These are phyloP conservation scores for Argyra leucocephala DNA, from an alignment of 2,888 invertebrate species.

Conservation along the genomic window DNA sequence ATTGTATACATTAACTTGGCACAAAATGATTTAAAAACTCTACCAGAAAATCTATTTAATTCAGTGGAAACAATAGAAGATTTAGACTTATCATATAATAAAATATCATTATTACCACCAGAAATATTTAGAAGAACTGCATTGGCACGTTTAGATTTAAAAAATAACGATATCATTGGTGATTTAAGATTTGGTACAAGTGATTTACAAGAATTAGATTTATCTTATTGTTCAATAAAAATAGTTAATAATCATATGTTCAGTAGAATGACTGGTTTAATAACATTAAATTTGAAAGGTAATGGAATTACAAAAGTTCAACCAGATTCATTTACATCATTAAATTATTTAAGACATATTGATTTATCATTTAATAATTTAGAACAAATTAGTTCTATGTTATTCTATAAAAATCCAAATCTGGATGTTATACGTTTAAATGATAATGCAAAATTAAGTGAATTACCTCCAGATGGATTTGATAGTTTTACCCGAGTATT, in stretches of 20 bases:
- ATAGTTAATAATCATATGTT: conserved; percentile 58
- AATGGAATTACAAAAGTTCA: conserved; percentile 61
- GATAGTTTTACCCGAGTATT: conserved; percentile 51
- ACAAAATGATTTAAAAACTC: conserved; percentile 54
- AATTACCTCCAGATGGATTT: conserved; percentile 59
- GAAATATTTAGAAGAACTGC: conserved; percentile 59
- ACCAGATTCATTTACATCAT: conserved; percentile 56
- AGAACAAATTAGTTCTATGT: conserved; percentile 55
- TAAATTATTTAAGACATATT: conserved; percentile 57
- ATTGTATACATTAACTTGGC: conserved; percentile 59
- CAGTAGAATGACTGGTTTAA: conserved; percentile 53
- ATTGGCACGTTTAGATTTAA: conserved; percentile 58
- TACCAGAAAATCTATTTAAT: conserved; percentile 47
- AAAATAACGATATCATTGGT: conserved; percentile 57
- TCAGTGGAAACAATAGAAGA: conserved; percentile 57
- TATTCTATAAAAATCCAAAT: conserved; percentile 60
- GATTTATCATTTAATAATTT: conserved; percentile 66
- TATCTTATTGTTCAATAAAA: conserved; percentile 58
- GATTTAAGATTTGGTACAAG: conserved; percentile 54
- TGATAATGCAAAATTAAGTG: conserved; percentile 58
- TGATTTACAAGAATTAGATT: conserved; percentile 57
- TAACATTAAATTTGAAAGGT: conserved; percentile 57
- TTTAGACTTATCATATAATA: conserved; percentile 62
- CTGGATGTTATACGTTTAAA: conserved; percentile 61
- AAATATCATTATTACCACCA: conserved; percentile 52